A percentile compares a stretch with the other conserved stretches of the same genome.
Evolutionary conservation across 2,888 invertebrate species (phyloP).

Genomic region (Ormyrus pomaceus): DNA sequence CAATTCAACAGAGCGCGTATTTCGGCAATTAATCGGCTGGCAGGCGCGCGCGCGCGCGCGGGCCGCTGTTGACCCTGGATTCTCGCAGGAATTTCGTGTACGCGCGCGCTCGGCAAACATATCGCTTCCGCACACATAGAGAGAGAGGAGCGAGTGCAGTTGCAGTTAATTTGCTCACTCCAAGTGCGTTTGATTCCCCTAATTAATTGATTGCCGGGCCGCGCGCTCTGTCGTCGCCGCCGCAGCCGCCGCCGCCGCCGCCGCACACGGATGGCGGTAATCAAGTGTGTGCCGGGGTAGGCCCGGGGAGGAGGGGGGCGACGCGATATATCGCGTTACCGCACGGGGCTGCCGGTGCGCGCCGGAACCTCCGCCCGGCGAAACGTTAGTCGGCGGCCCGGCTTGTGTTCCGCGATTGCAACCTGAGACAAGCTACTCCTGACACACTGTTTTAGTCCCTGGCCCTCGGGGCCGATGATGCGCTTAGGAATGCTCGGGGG

Average conservation of each 20-base stretch:
- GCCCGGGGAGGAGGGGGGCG: not conserved
- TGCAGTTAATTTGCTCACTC: constrained; percentile 76
- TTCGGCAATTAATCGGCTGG: constrained; percentile 57
- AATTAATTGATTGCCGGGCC: constrained; percentile 75
- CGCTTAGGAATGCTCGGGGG: too few species aligned
- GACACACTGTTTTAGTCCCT: constrained; percentile 24
- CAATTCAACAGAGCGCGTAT: constrained; percentile 24
- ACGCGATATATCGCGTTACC: constrained; percentile 60
- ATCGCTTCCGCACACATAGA: not conserved
- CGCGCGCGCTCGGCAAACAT: not conserved
- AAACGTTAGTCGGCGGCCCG: too few species aligned
- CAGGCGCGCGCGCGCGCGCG: constrained; percentile 46
- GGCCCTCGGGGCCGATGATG: not conserved
- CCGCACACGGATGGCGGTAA: constrained; percentile 70
- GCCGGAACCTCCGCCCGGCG: not conserved
- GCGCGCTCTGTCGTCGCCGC: constrained; percentile 61
- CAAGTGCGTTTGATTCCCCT: constrained; percentile 76
- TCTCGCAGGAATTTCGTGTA: constrained; percentile 52
- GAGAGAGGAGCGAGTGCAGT: constrained; percentile 69
- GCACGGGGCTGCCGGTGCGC: not conserved
- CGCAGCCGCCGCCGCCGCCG: constrained; percentile 45
- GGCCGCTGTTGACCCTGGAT: constrained; percentile 53
- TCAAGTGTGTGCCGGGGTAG: constrained; percentile 66
- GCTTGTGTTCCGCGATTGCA: constrained; percentile 16
- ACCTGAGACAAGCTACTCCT: constrained; percentile 20